phyloP scores from a whole-genome alignment of 2,113 vertebrate genomes.

The Tautogolabrus adspersus region DNA sequence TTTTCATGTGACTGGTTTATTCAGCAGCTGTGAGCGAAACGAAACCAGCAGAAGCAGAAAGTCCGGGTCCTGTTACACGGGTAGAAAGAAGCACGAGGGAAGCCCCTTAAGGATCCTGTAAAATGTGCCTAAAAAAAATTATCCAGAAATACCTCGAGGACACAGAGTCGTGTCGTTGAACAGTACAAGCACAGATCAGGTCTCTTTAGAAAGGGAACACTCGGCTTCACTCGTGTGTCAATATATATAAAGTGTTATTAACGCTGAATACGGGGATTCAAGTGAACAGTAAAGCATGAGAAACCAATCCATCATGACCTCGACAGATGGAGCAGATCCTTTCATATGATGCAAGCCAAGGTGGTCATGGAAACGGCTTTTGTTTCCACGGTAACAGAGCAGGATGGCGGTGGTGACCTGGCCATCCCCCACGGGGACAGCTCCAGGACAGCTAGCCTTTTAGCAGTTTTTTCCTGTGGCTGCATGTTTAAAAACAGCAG shows the following conservation, averaged over 20 bases:
- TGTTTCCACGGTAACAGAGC: slow-evolving; percentile 68
- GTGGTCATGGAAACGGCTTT: slow-evolving; percentile 73
- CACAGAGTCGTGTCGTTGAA: no score
- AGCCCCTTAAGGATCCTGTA: no score
- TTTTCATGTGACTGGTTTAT: not conserved
- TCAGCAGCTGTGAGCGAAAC: not conserved
- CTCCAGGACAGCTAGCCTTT: not conserved
- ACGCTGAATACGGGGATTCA: not conserved
- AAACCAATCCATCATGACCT: not conserved
- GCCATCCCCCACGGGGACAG: slow-evolving; percentile 21
- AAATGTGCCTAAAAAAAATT: no score
- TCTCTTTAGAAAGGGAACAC: no score
- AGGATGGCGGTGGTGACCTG: slow-evolving; percentile 28
- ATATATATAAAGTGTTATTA: no score
- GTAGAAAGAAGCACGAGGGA: no score
- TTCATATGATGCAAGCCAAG: slow-evolving; percentile 42
- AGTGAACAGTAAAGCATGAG: not conserved
- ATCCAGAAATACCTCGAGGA: no score
- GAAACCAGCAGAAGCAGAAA: not conserved
- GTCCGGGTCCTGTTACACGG: not conserved
- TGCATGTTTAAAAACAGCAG: not conserved
- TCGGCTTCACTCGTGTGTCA: no score
- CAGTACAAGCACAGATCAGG: no score
- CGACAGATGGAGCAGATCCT: not conserved
- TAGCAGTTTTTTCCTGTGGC: not conserved